Percentiles rank a stretch among this genome's conserved stretches.
phyloP scores from a whole-genome alignment of 2,888 invertebrate genomes.

The Nemapogon koenigi region DNA sequence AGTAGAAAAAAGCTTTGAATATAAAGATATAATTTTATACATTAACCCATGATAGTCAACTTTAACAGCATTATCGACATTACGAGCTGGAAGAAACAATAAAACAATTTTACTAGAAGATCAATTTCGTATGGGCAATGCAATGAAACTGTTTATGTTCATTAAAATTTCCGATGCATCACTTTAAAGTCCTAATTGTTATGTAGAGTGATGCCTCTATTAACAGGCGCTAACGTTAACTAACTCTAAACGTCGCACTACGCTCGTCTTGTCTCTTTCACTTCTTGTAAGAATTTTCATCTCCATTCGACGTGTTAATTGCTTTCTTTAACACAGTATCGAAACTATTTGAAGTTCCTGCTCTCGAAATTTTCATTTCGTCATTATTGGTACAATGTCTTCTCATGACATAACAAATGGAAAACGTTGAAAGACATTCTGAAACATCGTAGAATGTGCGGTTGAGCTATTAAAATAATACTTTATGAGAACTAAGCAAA shows the following conservation, averaged over 20 bases:
- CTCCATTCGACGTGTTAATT: background rate
- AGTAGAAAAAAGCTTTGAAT: no score
- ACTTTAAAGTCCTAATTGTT: constrained; percentile 35
- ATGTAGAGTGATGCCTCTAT: constrained; percentile 47
- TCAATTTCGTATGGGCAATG: no score
- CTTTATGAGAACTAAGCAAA: constrained; percentile 28
- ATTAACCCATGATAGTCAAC: no score
- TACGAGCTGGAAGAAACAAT: no score
- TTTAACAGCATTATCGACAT: no score
- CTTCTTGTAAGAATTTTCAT: background rate
- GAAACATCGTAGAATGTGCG: no score
- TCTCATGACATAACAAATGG: background rate
- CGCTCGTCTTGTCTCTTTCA: constrained; percentile 29
- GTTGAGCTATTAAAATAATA: constrained; percentile 8
- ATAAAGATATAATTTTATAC: no score
- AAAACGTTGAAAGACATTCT: no score
- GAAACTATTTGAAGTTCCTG: constrained; percentile 1
- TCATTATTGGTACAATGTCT: background rate
- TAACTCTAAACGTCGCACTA: constrained; percentile 50
- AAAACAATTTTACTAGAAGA: no score
- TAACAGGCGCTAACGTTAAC: constrained; percentile 44
- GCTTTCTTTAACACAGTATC: constrained; percentile 7
- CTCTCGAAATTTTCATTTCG: background rate
- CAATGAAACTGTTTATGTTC: background rate
- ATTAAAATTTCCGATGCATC: constrained; percentile 4